Evolutionary conservation across 2,888 invertebrate genomes (phyloP).

Genomic region (Eupithecia subfuscata): DNA sequence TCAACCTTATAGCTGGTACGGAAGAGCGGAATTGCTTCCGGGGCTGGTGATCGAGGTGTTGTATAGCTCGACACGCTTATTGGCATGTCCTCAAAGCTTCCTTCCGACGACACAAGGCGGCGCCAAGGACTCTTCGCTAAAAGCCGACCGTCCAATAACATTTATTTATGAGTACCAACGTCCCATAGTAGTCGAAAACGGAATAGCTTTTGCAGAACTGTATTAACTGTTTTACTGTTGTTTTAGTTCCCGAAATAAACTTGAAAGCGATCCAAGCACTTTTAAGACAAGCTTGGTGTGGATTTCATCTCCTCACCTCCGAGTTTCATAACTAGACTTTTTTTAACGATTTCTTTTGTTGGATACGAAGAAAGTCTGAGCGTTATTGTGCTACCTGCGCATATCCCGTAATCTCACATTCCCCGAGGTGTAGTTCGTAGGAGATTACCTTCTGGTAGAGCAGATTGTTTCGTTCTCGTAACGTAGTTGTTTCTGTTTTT

Average conservation of each 20-base stretch:
- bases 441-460: constrained; percentile 29
- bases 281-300: not conserved
- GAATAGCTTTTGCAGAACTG: constrained; percentile 18
- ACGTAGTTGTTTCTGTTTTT: constrained; percentile 59
- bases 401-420: constrained; percentile 30
- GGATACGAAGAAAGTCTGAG: constrained; percentile 18
- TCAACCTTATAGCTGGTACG: constrained; percentile 67
- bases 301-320: not conserved
- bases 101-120: constrained; percentile 59
- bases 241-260: constrained; percentile 23
- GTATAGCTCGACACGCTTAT: constrained; percentile 74
- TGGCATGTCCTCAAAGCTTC: constrained; percentile 78
- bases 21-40: constrained; percentile 68
- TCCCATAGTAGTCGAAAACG: constrained; percentile 21
- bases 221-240: constrained; percentile 23
- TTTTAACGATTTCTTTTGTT: constrained; percentile 11
- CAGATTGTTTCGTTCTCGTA: constrained; percentile 52
- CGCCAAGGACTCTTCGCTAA: constrained; percentile 62
- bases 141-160: constrained; percentile 58
- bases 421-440: constrained; percentile 34
- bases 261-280: constrained; percentile 7
- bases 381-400: constrained; percentile 27
- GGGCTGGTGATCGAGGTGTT: constrained; percentile 67
- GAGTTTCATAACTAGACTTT: constrained; percentile 10
- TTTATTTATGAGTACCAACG: constrained; percentile 42